Evolutionary conservation across 2,113 vertebrate species (phyloP).

Genomic region (Probosciger aterrimus): DNA sequence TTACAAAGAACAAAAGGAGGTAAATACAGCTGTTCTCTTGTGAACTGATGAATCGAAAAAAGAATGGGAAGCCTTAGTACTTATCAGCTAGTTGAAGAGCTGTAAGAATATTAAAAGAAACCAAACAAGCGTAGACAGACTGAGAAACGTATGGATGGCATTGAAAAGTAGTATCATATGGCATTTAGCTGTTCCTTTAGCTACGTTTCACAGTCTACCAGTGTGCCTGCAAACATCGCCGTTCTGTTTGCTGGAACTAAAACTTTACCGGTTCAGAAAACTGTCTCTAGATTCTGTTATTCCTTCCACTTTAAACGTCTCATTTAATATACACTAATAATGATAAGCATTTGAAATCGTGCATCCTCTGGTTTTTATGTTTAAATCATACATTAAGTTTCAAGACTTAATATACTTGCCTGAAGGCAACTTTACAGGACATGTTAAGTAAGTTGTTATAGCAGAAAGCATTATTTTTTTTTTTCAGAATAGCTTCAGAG

Average conservation of each 20-base stretch:
- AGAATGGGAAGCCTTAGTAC: neutral
- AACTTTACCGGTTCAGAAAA: neutral
- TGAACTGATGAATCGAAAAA: neutral
- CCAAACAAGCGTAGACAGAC: neutral
- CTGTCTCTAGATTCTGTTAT: neutral
- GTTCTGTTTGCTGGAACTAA: neutral
- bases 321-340: neutral
- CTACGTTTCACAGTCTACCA: neutral
- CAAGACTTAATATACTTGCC: neutral
- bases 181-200: neutral
- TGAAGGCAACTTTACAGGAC: neutral
- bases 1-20: neutral
- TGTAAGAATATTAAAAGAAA: neutral
- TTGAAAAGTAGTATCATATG: neutral
- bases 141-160: neutral
- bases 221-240: neutral
- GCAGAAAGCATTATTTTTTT: neutral
- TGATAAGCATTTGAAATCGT: neutral
- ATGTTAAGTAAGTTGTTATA: neutral
- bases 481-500: neutral
- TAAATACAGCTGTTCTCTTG: neutral
- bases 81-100: neutral
- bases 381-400: neutral
- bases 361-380: neutral
- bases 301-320: neutral